Conservation (phyloP, 2,113 vertebrate species). For the Sardina pilchardus region DNA sequence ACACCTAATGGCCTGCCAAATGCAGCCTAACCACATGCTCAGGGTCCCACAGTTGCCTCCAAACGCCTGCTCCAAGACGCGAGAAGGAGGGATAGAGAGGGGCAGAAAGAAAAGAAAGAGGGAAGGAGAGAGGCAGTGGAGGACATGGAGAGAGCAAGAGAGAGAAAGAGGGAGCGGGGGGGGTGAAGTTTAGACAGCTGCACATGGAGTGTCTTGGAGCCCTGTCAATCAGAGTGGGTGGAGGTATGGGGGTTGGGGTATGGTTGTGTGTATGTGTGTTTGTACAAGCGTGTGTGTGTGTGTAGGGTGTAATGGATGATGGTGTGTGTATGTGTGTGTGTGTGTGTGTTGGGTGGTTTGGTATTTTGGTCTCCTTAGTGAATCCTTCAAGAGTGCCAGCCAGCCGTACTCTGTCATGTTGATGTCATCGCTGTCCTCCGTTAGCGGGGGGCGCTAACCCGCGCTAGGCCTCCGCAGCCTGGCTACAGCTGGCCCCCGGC, state of each 20-base stretch:
- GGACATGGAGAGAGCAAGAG: conserved; percentile 48
- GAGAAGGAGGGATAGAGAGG: background rate
- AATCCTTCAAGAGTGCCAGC: conserved; percentile 36
- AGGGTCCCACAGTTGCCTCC: background rate
- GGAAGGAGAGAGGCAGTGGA: conserved; percentile 27
- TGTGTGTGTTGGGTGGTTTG: background rate
- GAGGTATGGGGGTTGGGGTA: conserved; percentile 40
- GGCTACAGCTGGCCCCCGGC: background rate
- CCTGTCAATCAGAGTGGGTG: conserved; percentile 43
- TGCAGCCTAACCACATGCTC: background rate
- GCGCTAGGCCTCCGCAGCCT: background rate
- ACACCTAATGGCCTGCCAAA: background rate
- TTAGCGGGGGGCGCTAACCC: background rate
- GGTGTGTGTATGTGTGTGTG: conserved; percentile 11
- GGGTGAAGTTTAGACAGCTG: conserved; percentile 79
- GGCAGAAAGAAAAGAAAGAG: background rate
- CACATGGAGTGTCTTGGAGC: conserved; percentile 63
- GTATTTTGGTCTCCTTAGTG: conserved; percentile 39
- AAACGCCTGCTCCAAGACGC: background rate
- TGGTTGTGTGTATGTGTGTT: conserved; percentile 27
- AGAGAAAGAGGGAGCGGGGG: conserved; percentile 56
- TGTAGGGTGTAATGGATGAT: background rate
- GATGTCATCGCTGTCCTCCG: conserved; percentile 32
- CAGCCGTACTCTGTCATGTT: conserved; percentile 27
- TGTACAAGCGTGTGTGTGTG: conserved; percentile 2